These are phyloP conservation scores for Clivina fossor DNA, from an alignment of 2,888 invertebrate species.

Conservation along the genomic window DNA sequence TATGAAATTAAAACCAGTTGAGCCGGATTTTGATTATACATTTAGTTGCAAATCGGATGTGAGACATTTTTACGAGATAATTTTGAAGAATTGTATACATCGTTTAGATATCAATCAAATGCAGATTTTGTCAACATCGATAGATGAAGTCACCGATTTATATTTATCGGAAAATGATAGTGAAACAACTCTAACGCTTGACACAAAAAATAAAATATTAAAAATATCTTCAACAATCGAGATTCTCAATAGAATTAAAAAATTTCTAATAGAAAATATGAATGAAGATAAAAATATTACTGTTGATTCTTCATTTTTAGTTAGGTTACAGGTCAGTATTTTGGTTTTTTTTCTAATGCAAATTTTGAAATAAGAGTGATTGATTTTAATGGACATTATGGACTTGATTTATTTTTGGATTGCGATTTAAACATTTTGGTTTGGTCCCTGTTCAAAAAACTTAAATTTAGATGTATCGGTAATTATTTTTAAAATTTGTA, in stretches of 20 bases:
- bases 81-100: slow-evolving; percentile 47
- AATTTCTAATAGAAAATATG: slow-evolving; percentile 40
- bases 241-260: slow-evolving; percentile 43
- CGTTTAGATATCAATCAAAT: slow-evolving; percentile 41
- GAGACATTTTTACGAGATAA: slow-evolving; percentile 42
- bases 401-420: too few species aligned
- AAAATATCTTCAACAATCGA: slow-evolving; percentile 39
- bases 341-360: too few species aligned
- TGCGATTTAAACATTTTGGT: too few species aligned
- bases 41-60: slow-evolving; percentile 40
- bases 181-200: slow-evolving; percentile 41
- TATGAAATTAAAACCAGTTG: slow-evolving; percentile 21
- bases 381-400: too few species aligned
- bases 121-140: slow-evolving; percentile 43
- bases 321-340: slow-evolving; percentile 11
- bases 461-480: too few species aligned
- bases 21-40: slow-evolving; percentile 39
- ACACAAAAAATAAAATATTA: slow-evolving; percentile 40
- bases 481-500: too few species aligned
- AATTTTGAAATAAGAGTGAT: too few species aligned
- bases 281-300: slow-evolving; percentile 1
- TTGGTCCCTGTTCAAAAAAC: too few species aligned
- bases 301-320: slow-evolving; percentile 10
- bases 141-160: slow-evolving; percentile 39
- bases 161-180: slow-evolving; percentile 39